Base-by-base conservation (phyloP, 2,797 vertebrate genomes). In the Pseudocheirus occidentalis region DNA sequence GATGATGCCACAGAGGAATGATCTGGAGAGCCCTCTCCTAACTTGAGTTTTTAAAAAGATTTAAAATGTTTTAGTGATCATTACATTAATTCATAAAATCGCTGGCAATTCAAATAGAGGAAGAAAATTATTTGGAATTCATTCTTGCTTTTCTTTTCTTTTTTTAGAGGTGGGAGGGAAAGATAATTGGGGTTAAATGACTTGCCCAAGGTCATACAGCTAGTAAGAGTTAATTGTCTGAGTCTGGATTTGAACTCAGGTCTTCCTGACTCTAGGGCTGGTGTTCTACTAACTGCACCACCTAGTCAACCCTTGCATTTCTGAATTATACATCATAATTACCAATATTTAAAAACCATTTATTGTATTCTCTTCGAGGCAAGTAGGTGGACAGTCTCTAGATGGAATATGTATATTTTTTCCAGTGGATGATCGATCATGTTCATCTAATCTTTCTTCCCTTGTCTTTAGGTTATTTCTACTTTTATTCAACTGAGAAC, bases 11-110 rank as follows among this genome's bases (percentile, higher is more conserved):
- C 3, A 11, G 55, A 94, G 87, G 57, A 97, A 66, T n/a, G 16
- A 55, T 56, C 40, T 40, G 0, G 52, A 29, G 2, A 14, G 55
- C n/a, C 13, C 3, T 92, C 94, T 73, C 3, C 31, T 34, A 40
- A 21, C 56, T 92, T 91, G 87, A 89, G 27, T 92, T 92, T 96
- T 92, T 89, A 52, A 73, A 57, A 95, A 95, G 12, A 52, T 27
- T 90, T 16, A 14, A 62, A 57, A 13, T n/a, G 12, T 81, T 55
- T 52, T 54, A n/a, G 21, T 18, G 27, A 81, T 28, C 28, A 62
- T 56, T 10, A 59, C 55, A 24, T 29, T 50, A 29, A 14, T 5
- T 14, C 11, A 62, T 34, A 62, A 62, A 31, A 28, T 62, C 29
- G 50, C 52, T 90, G 55, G 34, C 7, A 28, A 90, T 18, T 94